A percentile compares a stretch with the other conserved stretches of the same genome.
phyloP scores from a whole-genome alignment of 2,888 invertebrate species.

The Kryphioiulus occultus region DNA sequence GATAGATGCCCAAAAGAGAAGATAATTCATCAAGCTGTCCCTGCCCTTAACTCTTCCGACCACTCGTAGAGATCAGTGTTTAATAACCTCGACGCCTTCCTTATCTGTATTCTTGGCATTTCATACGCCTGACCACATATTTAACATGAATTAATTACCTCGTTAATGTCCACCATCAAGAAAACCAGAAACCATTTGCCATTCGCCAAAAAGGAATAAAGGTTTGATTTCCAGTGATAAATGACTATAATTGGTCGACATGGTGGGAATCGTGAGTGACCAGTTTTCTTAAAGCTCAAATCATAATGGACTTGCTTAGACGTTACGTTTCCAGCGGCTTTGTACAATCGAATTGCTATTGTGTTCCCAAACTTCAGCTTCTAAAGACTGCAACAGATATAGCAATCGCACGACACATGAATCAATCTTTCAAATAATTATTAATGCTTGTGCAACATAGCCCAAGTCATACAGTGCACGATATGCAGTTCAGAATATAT shows the following conservation, averaged over 20 bases:
- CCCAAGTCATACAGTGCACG: too few relatives aligned
- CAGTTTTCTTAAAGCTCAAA: not conserved
- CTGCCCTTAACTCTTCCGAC: too few relatives aligned
- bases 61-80: too few relatives aligned
- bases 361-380: too few relatives aligned
- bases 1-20: too few relatives aligned
- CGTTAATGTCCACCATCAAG: slow-evolving; percentile 17
- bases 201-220: not conserved
- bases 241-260: not conserved
- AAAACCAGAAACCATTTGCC: not conserved
- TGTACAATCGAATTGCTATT: not conserved
- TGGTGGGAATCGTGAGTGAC: not conserved
- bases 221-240: slow-evolving; percentile 17
- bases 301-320: slow-evolving; percentile 18
- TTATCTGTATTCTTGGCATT: slow-evolving; percentile 9
- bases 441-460: too few relatives aligned
- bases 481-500: too few relatives aligned
- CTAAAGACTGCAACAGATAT: too few relatives aligned
- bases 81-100: not conserved
- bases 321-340: not conserved
- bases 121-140: slow-evolving; percentile 16
- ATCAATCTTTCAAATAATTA: too few relatives aligned
- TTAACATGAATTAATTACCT: slow-evolving; percentile 20
- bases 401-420: too few relatives aligned
- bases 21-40: too few relatives aligned